Evolutionary conservation across 2,888 invertebrate species (phyloP).

Genomic region (Crepidodera aurea): DNA sequence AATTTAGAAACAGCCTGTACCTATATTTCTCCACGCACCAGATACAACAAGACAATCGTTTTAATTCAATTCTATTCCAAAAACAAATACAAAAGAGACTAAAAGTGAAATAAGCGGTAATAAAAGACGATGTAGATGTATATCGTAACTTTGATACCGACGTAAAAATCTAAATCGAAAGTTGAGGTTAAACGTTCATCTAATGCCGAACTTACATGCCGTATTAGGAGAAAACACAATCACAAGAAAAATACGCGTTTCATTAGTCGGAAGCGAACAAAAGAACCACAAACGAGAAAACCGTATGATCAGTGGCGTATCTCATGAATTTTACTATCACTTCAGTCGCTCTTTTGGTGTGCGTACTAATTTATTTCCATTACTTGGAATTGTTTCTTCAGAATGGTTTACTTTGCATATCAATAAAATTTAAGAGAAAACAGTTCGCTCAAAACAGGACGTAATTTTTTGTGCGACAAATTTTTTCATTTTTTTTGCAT

Average conservation of each 20-base stretch:
- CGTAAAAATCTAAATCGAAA: conserved; percentile 16
- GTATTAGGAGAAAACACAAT: conserved; percentile 15
- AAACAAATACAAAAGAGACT: too few relatives aligned
- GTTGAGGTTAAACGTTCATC: conserved; percentile 2
- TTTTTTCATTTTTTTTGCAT: too few relatives aligned
- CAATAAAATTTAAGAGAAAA: too few relatives aligned
- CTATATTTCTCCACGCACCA: too few relatives aligned
- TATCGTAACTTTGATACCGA: conserved; percentile 11
- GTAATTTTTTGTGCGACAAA: too few relatives aligned
- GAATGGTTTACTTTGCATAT: too few relatives aligned
- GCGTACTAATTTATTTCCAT: too few relatives aligned
- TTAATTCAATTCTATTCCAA: too few relatives aligned
- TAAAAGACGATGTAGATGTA: conserved; percentile 1
- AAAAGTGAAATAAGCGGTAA: conserved; percentile 4
- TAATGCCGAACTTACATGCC: conserved; percentile 6
- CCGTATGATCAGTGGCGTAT: neutral
- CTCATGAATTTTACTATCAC: neutral
- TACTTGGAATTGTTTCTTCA: too few relatives aligned
- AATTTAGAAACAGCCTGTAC: too few relatives aligned
- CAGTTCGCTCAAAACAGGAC: too few relatives aligned
- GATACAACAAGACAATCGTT: too few relatives aligned
- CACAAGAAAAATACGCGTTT: conserved; percentile 12
- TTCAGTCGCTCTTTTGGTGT: neutral
- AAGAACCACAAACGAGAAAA: conserved; percentile 15
- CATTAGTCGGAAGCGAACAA: conserved; percentile 18